phyloP scores from a whole-genome alignment of 1,140 invertebrate species.

The Plectrocnemia conspersa region DNA sequence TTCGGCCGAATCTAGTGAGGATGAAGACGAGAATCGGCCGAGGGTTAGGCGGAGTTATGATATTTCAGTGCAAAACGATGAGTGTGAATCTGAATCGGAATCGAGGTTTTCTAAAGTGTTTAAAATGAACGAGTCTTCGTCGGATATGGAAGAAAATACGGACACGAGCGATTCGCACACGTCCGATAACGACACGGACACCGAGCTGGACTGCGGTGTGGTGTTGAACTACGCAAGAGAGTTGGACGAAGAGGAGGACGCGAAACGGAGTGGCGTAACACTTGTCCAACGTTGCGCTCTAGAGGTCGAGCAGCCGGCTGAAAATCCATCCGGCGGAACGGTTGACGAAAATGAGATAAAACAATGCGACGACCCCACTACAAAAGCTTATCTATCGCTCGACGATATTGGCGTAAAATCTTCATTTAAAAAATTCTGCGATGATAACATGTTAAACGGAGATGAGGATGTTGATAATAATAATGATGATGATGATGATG shows the following conservation, averaged over 20 bases:
- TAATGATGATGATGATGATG: slow-evolving; percentile 32
- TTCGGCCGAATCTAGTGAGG: slow-evolving; percentile 50
- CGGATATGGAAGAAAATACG: slow-evolving; percentile 55
- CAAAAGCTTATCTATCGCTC: neutral
- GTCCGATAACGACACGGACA: slow-evolving; percentile 53
- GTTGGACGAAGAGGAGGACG: slow-evolving; percentile 32
- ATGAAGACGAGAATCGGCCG: slow-evolving; percentile 42
- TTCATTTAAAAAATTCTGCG: slow-evolving; percentile 30
- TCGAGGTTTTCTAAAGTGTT: slow-evolving; percentile 69
- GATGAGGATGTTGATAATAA: slow-evolving; percentile 39
- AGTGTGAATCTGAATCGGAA: slow-evolving; percentile 54
- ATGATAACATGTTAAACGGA: slow-evolving; percentile 30
- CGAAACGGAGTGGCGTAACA: slow-evolving; percentile 14
- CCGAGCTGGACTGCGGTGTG: slow-evolving; percentile 48
- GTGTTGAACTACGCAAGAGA: slow-evolving; percentile 44
- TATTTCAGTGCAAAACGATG: slow-evolving; percentile 48
- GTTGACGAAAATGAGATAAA: neutral
- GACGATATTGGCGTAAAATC: slow-evolving; percentile 15
- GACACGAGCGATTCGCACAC: slow-evolving; percentile 52
- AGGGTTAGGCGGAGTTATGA: slow-evolving; percentile 50
- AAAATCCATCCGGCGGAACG: slow-evolving; percentile 18
- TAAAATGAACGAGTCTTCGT: slow-evolving; percentile 66
- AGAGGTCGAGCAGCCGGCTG: slow-evolving; percentile 13
- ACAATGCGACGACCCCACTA: slow-evolving; percentile 8
- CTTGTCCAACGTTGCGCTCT: slow-evolving; percentile 18